A percentile compares a stretch with the other conserved stretches of the same genome.
phyloP scores from a whole-genome alignment of 2,888 invertebrate genomes.

The Coremacera marginata region DNA sequence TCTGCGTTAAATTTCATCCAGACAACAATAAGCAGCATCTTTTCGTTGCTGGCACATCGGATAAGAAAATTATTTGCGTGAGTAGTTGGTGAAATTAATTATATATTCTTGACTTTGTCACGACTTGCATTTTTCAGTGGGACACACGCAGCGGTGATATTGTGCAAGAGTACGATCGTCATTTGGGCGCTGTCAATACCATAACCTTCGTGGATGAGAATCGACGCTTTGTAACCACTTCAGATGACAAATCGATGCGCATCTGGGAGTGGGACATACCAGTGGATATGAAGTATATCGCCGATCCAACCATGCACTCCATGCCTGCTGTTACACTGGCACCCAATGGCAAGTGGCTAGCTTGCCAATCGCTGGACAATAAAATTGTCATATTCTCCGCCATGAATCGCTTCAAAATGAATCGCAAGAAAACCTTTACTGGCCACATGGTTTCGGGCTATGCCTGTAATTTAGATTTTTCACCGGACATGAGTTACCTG shows the following conservation, averaged over 20 bases:
- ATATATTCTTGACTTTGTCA: neutral
- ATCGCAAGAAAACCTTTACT: constrained; percentile 96
- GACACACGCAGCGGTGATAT: constrained; percentile 94
- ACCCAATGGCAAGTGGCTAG: constrained; percentile 98
- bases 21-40: constrained; percentile 97
- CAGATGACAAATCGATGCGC: constrained; percentile 97
- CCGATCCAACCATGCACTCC: constrained; percentile 99
- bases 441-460: constrained; percentile 99
- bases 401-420: constrained; percentile 96
- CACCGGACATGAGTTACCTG: constrained; percentile 98
- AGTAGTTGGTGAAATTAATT: constrained; percentile 67
- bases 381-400: constrained; percentile 98
- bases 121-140: constrained; percentile 74
- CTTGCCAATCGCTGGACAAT: constrained; percentile 99
- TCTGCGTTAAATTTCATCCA: constrained; percentile 98
- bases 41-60: constrained; percentile 98
- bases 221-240: constrained; percentile 96
- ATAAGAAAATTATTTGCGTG: constrained; percentile 99
- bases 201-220: constrained; percentile 99
- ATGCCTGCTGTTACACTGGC: constrained; percentile 96
- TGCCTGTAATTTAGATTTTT: constrained; percentile 96
- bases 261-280: constrained; percentile 99
- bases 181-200: constrained; percentile 98
- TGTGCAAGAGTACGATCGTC: constrained; percentile 98
- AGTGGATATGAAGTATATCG: constrained; percentile 99